A percentile compares a stretch with the other conserved stretches of the same genome.
Conservation (phyloP, 2,113 vertebrate species). For the Colius striatus region DNA sequence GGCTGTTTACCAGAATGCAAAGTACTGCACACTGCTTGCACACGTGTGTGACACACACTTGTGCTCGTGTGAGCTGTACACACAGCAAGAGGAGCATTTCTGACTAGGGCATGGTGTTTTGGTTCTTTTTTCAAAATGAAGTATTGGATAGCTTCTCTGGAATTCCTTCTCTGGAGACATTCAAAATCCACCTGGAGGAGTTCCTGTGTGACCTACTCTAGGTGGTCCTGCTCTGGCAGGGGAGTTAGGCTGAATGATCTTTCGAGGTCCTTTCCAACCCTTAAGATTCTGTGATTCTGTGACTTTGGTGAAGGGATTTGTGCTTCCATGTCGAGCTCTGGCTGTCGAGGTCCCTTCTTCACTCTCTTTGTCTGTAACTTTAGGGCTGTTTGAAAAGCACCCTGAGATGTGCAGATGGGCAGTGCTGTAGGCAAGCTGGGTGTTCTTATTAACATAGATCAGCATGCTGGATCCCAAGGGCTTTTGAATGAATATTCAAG, state of each 20-base stretch:
- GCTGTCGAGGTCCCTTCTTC: not conserved
- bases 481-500: constrained; percentile 13
- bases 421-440: not conserved
- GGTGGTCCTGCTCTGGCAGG: too few relatives aligned
- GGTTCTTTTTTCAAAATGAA: not conserved
- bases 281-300: too few relatives aligned
- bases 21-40: not conserved
- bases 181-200: too few relatives aligned
- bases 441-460: not conserved
- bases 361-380: not conserved
- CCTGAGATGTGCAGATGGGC: not conserved
- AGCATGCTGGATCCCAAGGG: not conserved
- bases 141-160: not conserved
- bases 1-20: not conserved
- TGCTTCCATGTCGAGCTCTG: not conserved
- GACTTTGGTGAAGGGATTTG: not conserved
- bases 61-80: fast-evolving
- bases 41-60: fast-evolving
- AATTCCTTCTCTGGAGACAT: not conserved
- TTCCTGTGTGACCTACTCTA: too few relatives aligned
- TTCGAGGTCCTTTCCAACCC: too few relatives aligned
- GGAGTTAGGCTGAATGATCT: too few relatives aligned
- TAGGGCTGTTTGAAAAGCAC: not conserved
- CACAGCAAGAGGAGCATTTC: not conserved
- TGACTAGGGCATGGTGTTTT: fast-evolving